These are phyloP conservation scores for Choristoneura rosaceana DNA, from an alignment of 2,888 invertebrate genomes.

Conservation along the genomic window DNA sequence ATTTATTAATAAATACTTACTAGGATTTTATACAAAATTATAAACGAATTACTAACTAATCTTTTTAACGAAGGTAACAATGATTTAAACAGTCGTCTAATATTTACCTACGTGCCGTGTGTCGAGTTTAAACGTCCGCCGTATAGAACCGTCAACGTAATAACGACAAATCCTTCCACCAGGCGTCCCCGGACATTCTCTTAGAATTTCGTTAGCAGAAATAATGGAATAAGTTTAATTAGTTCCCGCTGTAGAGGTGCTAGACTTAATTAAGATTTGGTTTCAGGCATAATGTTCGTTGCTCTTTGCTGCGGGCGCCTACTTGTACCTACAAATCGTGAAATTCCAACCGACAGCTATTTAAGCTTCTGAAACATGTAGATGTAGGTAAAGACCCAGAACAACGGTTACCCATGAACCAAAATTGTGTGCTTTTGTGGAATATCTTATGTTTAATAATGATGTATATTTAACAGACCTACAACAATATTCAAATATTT, in stretches of 20 bases:
- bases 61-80: not conserved
- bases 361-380: conserved; percentile 11
- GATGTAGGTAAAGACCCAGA: not conserved
- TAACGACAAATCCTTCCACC: conserved; percentile 58
- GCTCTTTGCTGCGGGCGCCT: conserved; percentile 60
- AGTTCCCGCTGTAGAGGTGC: conserved; percentile 71
- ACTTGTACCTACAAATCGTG: conserved; percentile 49
- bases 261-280: conserved; percentile 79
- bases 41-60: no score
- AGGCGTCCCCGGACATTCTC: conserved; percentile 61
- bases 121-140: not conserved
- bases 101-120: not conserved
- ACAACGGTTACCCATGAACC: not conserved
- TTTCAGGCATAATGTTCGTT: conserved; percentile 63
- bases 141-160: conserved; percentile 28
- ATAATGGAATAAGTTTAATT: conserved; percentile 83
- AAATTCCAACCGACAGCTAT: conserved; percentile 2
- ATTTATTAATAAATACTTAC: no score
- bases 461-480: no score
- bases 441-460: not conserved
- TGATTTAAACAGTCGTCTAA: not conserved
- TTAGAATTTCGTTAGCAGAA: conserved; percentile 73
- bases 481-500: no score
- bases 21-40: not conserved
- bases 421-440: not conserved